Evolutionary conservation across 23 tunicate species (phyloP).

Genomic region (Trididemnum clinides): DNA sequence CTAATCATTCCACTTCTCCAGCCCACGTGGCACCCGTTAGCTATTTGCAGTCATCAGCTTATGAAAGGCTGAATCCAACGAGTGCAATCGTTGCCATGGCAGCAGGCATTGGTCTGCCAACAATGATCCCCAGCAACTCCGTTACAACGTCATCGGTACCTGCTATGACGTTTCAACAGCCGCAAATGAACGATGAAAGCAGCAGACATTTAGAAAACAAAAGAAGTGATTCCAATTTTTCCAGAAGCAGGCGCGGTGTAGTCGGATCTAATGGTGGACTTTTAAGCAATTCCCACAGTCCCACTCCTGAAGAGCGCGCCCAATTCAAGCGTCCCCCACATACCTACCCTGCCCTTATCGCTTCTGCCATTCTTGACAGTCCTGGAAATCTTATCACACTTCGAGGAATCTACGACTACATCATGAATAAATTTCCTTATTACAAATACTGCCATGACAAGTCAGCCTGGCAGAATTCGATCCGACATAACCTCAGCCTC

Average conservation of each 20-base stretch:
- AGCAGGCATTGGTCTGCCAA: slow-evolving; percentile 71
- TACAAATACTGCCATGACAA: slow-evolving; percentile 97
- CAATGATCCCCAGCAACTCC: slow-evolving; percentile 65
- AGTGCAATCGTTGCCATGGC: slow-evolving; percentile 63
- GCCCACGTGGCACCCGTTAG: neutral
- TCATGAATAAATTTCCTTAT: slow-evolving; percentile 95
- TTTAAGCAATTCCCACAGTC: neutral
- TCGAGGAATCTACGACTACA: slow-evolving; percentile 95
- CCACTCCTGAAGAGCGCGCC: slow-evolving; percentile 57
- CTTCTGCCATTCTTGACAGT: slow-evolving; percentile 96
- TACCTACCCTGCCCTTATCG: slow-evolving; percentile 94
- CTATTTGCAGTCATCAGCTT: slow-evolving; percentile 14
- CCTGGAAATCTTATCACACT: slow-evolving; percentile 88
- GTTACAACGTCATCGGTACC: slow-evolving; percentile 38
- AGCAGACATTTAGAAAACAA: neutral
- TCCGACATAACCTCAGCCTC: slow-evolving; percentile 90
- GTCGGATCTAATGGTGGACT: slow-evolving; percentile 39
- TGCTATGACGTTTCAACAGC: slow-evolving; percentile 16
- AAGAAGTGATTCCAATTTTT: neutral
- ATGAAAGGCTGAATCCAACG: slow-evolving; percentile 19
- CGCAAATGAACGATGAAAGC: neutral
- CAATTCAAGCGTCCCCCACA: slow-evolving; percentile 95
- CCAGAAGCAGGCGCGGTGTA: slow-evolving; percentile 20
- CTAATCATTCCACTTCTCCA: neutral
- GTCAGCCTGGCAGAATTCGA: slow-evolving; percentile 99